phyloP scores from a whole-genome alignment of 2,113 vertebrate species.

The Forbesichthys agassizii region DNA sequence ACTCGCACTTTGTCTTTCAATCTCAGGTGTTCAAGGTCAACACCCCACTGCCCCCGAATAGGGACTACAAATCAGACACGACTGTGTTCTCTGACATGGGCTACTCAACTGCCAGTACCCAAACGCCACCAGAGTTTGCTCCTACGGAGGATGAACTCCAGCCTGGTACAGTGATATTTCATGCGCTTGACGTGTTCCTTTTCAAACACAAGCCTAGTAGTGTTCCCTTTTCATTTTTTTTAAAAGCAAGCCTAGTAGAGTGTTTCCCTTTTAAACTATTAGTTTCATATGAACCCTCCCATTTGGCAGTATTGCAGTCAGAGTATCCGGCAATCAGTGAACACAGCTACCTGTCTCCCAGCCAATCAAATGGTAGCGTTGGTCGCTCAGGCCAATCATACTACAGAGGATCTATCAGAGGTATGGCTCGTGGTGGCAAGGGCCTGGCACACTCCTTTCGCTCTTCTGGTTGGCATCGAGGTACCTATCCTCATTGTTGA shows the following conservation, averaged over 20 bases:
- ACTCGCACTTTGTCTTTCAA: background rate
- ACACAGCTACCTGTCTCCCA: conserved; percentile 80
- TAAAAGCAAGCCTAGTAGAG: no score
- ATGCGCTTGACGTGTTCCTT: background rate
- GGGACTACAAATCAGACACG: conserved; percentile 78
- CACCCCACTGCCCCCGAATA: conserved; percentile 78
- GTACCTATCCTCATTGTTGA: conserved; percentile 59
- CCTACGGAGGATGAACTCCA: conserved; percentile 79
- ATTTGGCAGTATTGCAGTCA: conserved; percentile 74
- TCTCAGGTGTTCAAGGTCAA: conserved; percentile 86
- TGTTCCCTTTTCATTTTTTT: no score
- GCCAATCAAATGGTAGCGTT: conserved; percentile 68
- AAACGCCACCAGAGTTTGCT: conserved; percentile 88
- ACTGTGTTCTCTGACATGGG: conserved; percentile 71
- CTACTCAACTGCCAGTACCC: conserved; percentile 87
- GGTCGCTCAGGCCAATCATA: conserved; percentile 80
- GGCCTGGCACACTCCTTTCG: conserved; percentile 76
- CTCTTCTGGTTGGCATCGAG: conserved; percentile 83
- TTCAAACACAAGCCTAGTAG: no score
- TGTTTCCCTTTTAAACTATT: background rate
- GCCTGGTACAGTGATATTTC: conserved; percentile 64
- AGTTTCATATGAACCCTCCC: conserved; percentile 3
- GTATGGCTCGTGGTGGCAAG: conserved; percentile 82
- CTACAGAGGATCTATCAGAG: conserved; percentile 82
- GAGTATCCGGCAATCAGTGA: conserved; percentile 79